Evolutionary conservation across 2,797 vertebrate genomes (phyloP), one percentile per base, ranked within the genome.

Genomic region (Yasuhikotakia modesta): DNA sequence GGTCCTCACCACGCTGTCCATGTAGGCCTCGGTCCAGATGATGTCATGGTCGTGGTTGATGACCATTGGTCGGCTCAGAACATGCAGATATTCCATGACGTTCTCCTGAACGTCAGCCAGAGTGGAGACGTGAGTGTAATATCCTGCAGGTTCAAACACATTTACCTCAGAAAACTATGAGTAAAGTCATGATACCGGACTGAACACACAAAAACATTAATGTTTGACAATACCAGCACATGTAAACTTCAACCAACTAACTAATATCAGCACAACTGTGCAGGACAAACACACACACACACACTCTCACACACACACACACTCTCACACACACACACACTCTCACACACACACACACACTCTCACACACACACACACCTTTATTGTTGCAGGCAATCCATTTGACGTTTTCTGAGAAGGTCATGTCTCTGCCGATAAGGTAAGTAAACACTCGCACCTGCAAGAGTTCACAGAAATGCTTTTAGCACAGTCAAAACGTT

Each of bases 311-410:
- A n/a, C n/a, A n/a, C n/a, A n/a, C n/a, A n/a, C n/a, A n/a, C n/a
- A n/a, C n/a, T n/a, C n/a, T n/a, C n/a, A n/a, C n/a, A n/a, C n/a
- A n/a, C n/a, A n/a, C n/a, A n/a, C n/a, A n/a, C n/a, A n/a, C n/a
- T n/a, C n/a, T n/a, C n/a, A n/a, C n/a, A n/a, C n/a, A n/a, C n/a
- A n/a, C n/a, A n/a, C n/a, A n/a, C n/a, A n/a, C n/a, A n/a, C n/a
- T n/a, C n/a, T n/a, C n/a, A n/a, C n/a, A n/a, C n/a, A n/a, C n/a
- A n/a, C 7, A 77, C 32, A 69, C 81, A 96, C 97, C 97, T 93
- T 98, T 99, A 85, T 99, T 99, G 89, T 96, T 99, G 89, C 97
- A 99, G 30, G 97, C 97, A 0, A 99, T 99, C 97, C 97, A 97
- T 85, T 96, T 98, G 83, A 96, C 93, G 1, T 94, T 95, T 0